phyloP scores from a whole-genome alignment of 2,888 invertebrate species.

The Zelleria hepariella region DNA sequence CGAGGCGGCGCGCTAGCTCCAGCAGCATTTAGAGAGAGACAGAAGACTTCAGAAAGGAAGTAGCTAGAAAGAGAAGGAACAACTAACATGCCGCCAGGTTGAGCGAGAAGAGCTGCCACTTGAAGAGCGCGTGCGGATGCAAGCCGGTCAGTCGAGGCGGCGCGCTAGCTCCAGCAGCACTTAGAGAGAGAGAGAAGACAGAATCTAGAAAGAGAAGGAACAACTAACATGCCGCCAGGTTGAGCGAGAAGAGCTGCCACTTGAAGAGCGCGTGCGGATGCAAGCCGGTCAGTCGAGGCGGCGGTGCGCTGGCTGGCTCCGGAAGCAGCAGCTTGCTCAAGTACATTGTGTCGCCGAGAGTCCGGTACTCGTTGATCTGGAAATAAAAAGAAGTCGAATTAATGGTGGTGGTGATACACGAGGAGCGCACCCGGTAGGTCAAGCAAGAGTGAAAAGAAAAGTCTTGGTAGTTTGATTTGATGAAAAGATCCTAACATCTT shows the following conservation, averaged over 20 bases:
- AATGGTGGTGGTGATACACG: too few relatives aligned
- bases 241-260: slow-evolving; percentile 83
- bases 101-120: slow-evolving; percentile 83
- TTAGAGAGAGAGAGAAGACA: too few relatives aligned
- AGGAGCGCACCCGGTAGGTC: too few relatives aligned
- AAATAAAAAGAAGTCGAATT: not conserved
- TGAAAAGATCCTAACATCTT: too few relatives aligned
- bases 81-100: slow-evolving; percentile 69
- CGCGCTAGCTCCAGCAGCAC: too few relatives aligned
- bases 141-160: slow-evolving; percentile 52
- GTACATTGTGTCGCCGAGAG: slow-evolving; percentile 89
- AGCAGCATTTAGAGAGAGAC: too few relatives aligned
- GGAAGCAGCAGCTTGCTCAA: slow-evolving; percentile 50
- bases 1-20: slow-evolving; percentile 54
- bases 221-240: slow-evolving; percentile 58
- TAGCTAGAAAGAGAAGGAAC: slow-evolving; percentile 7
- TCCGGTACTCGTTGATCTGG: slow-evolving; percentile 91
- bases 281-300: slow-evolving; percentile 49
- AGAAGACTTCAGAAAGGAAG: too few relatives aligned
- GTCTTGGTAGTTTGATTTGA: too few relatives aligned
- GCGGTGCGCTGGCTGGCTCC: slow-evolving; percentile 53
- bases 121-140: slow-evolving; percentile 79
- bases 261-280: slow-evolving; percentile 81
- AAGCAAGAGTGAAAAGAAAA: too few relatives aligned
- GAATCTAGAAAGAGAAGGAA: not conserved